Base-by-base conservation (phyloP, 2,888 invertebrate genomes). In the Ganaspis brasiliensis region DNA sequence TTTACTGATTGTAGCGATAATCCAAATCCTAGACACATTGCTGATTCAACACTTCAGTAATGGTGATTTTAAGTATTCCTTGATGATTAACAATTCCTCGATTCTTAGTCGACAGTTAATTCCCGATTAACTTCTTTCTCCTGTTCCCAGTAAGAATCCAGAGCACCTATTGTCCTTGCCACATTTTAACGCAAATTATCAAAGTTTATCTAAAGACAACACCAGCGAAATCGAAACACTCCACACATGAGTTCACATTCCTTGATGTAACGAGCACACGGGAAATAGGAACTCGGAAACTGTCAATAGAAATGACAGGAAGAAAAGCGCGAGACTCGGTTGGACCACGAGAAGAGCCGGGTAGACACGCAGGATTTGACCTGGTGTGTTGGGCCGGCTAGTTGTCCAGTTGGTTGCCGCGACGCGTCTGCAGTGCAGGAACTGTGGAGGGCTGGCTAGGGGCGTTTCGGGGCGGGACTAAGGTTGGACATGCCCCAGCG, bases 371-470 rank as follows among this genome's bases (percentile, higher is more conserved):
- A 85, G 79, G 82, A 83, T 87, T 87, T 83, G 83, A 86, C 84
- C 85, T 83, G 75, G 73, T 82, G 87, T 85, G 87, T 86, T 84
- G 84, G 83, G 84, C 82, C 75, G 77, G 88, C 90, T 78, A 89
- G 87, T 87, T 89, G 88, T 90, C 89, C 89, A 89, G 90, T 89
- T 90, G 90, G 88, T 90, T 88, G 91, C 89, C 89, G 88, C 89
- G 89, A 84, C 86, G 83, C 91, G 88, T 91, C 91, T 91, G 91
- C 88, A 87, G 82, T 85, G 84, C 80, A 84, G 83, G 82, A 82
- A 84, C 84, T 79, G 78, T 84, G 83, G 88, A 86, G 87, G 88
- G 86, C 84, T 55, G 87, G 86, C 85, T 77, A 81, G 84, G 87
- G 88, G 89, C 87, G 89, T 86, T 81, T 72, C 85, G 70, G 81